Evolutionary conservation across 2,888 invertebrate genomes (phyloP).

Genomic region (Pristionchus fissidentatus): DNA sequence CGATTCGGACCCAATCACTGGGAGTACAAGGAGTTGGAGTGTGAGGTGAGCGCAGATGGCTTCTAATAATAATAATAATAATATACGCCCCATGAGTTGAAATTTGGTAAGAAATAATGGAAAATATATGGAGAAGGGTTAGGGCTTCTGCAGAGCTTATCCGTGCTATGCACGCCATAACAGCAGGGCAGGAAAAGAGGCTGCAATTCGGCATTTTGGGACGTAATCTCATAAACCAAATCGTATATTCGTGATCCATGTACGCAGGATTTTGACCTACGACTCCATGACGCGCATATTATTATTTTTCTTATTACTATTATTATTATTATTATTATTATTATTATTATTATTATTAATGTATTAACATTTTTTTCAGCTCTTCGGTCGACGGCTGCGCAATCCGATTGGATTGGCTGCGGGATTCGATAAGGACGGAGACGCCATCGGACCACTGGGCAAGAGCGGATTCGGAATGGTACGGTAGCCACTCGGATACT

Average conservation of each 20-base stretch:
- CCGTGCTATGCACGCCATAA: too few species aligned
- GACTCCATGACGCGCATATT: too few species aligned
- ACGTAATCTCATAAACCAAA: neutral
- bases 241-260: neutral
- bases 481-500: constrained; percentile 83
- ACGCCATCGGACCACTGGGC: constrained; percentile 87
- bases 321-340: neutral
- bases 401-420: constrained; percentile 97
- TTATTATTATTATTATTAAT: neutral
- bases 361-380: constrained; percentile 33
- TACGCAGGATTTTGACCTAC: too few species aligned
- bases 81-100: too few species aligned
- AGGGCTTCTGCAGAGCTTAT: neutral
- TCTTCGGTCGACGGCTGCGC: constrained; percentile 80
- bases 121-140: neutral
- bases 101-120: neutral
- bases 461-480: constrained; percentile 91
- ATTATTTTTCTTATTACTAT: too few species aligned
- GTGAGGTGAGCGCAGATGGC: constrained; percentile 52
- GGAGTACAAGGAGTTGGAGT: constrained; percentile 70
- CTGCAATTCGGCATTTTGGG: neutral
- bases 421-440: constrained; percentile 97
- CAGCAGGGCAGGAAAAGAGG: too few species aligned
- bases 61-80: neutral
- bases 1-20: constrained; percentile 65